Evolutionary conservation across 2,888 invertebrate genomes (phyloP).

Genomic region (Vandiemenella viatica): DNA sequence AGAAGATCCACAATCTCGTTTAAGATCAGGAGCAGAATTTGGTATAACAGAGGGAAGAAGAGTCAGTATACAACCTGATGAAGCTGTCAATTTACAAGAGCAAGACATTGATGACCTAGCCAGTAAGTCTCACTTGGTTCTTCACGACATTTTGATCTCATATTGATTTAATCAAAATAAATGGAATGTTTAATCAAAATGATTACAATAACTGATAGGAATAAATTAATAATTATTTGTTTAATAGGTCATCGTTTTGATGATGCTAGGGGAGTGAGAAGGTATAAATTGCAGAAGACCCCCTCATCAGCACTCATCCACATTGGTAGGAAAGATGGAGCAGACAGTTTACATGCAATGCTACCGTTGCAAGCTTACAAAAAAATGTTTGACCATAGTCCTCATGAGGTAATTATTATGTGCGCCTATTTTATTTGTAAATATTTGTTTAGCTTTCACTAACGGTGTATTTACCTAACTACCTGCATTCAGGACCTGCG

Average conservation of each 20-base stretch:
- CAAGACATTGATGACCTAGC: slow-evolving; percentile 69
- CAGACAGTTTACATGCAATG: too few species aligned
- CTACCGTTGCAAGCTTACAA: slow-evolving; percentile 41
- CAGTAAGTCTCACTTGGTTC: slow-evolving; percentile 21
- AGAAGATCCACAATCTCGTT: slow-evolving; percentile 44
- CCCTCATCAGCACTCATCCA: slow-evolving; percentile 27
- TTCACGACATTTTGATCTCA: too few species aligned
- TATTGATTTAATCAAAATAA: too few species aligned
- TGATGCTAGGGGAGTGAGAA: slow-evolving; percentile 27
- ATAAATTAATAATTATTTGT: too few species aligned
- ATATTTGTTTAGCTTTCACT: too few species aligned
- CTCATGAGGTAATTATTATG: slow-evolving; percentile 70
- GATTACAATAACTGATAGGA: too few species aligned
- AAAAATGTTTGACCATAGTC: slow-evolving; percentile 72
- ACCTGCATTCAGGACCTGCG: too few species aligned
- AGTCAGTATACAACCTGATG: slow-evolving; percentile 56
- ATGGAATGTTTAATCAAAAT: too few species aligned
- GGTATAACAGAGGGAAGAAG: slow-evolving; percentile 30
- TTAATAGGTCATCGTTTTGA: slow-evolving; percentile 36
- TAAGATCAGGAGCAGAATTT: slow-evolving; percentile 32
- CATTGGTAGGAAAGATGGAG: slow-evolving; percentile 42
- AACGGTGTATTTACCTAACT: too few species aligned
- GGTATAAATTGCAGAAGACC: slow-evolving; percentile 16
- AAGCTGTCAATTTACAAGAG: slow-evolving; percentile 54
- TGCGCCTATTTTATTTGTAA: not conserved